Conservation (phyloP, 2,888 invertebrate species). For the Adelphocoris suturalis region DNA sequence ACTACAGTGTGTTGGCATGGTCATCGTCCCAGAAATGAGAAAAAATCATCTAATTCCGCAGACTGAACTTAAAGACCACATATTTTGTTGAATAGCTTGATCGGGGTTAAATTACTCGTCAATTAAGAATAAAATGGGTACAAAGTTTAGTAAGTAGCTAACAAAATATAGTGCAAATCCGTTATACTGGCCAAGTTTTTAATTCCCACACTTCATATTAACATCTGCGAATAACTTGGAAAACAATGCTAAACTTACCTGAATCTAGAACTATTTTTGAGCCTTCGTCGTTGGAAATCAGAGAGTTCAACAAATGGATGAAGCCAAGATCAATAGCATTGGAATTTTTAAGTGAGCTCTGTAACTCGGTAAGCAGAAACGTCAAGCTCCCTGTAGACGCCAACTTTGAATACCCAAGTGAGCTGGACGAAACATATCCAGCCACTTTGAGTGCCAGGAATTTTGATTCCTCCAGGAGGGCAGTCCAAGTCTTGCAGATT, state of each 20-base stretch:
- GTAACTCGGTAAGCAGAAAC: background rate
- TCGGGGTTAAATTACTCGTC: too few relatives aligned
- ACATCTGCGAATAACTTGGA: too few relatives aligned
- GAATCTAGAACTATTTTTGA: background rate
- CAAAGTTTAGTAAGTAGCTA: too few relatives aligned
- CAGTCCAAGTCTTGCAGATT: slow-evolving; percentile 44
- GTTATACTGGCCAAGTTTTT: too few relatives aligned
- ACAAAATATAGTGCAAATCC: too few relatives aligned
- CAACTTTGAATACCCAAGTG: slow-evolving; percentile 46
- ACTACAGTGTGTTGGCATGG: too few relatives aligned
- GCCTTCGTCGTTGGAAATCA: background rate
- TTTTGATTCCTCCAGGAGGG: background rate
- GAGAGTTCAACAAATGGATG: background rate
- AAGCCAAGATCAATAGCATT: background rate
- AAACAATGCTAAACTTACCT: background rate
- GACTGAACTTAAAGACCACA: too few relatives aligned
- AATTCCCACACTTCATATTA: too few relatives aligned
- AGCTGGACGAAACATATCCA: slow-evolving; percentile 41
- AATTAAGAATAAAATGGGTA: too few relatives aligned
- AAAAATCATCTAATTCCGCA: too few relatives aligned
- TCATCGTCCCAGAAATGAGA: too few relatives aligned
- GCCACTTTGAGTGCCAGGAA: slow-evolving; percentile 62
- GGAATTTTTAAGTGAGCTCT: background rate
- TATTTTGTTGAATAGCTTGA: too few relatives aligned
- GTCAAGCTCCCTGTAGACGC: background rate